Base-by-base conservation (phyloP, 2,888 invertebrate species). In the Drosophila emarginata region DNA sequence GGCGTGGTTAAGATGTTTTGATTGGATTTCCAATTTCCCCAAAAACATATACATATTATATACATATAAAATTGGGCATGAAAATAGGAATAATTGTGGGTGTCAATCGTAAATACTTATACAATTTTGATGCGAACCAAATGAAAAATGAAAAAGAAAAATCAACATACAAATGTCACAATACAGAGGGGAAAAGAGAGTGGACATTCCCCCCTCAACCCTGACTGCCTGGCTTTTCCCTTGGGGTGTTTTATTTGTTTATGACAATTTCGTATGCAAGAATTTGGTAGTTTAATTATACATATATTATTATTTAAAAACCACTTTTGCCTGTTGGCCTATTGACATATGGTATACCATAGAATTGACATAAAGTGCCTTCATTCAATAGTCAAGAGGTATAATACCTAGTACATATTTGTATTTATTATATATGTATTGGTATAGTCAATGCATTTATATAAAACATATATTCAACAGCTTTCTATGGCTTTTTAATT, bases 11-110 rank as follows among this genome's bases (percentile, higher is more conserved):
- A 45, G 36, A 54, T 54, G 54, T 54, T 54, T 54, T 54, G 54
- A 54, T 54, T 54, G 54, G 54, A 72, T 73, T 71, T 75, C 52
- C 67, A 69, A 58, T 67, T 74, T 66, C 59, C 18, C 18, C n/a
- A 1, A 32, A 2, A 2, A 32, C 37, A 11, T 9, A 18, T 9
- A 40, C 2, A 18, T 15, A 18, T 15, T 58, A 64, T 61, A 51
- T n/a, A 6, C 54, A 64, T 61, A 60, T 21, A 45, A 45, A 40
- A 51, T 4, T 61, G 26, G 52, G 21, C 59, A 26, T 50, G 14
- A 40, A 59, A 26, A 32, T 61, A 39, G 52, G 63, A 2, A 12
- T 57, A 32, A 50, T 18, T 51, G 56, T 61, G 52, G 11, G 52
- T 56, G 56, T 50, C 9, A 45, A 45, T 45, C 45, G 45, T 45